Conservation (phyloP, 2,113 vertebrate genomes). For the Chascanopsetta lugubris region DNA sequence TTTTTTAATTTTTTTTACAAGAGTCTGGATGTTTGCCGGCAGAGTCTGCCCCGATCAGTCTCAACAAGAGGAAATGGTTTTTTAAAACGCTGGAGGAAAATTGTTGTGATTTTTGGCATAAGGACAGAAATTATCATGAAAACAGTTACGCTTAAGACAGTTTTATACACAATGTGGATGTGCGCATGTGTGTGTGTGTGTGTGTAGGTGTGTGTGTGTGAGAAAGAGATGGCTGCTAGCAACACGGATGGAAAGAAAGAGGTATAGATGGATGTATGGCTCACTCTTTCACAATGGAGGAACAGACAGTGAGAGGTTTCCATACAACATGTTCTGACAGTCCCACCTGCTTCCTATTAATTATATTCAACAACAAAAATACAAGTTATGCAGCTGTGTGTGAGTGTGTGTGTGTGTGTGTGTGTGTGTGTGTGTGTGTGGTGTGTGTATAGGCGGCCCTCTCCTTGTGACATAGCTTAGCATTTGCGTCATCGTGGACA, state of each 20-base stretch:
- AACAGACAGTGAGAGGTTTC: slow-evolving; percentile 58
- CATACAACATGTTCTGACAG: slow-evolving; percentile 72
- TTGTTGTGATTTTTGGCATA: slow-evolving; percentile 1
- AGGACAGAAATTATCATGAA: slow-evolving; percentile 7
- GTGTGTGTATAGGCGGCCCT: slow-evolving; percentile 35
- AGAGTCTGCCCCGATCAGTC: neutral
- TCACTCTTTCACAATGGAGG: slow-evolving; percentile 37
- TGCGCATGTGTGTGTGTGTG: neutral
- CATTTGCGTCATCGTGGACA: slow-evolving; percentile 48
- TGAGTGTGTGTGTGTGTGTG: too few relatives aligned
- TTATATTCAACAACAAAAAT: slow-evolving; percentile 67
- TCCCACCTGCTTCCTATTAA: slow-evolving; percentile 69
- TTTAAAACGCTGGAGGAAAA: slow-evolving; percentile 5
- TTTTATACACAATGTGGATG: slow-evolving; percentile 6
- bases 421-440: too few relatives aligned
- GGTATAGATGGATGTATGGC: slow-evolving; percentile 30
- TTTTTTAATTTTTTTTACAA: neutral
- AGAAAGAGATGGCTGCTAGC: too few relatives aligned
- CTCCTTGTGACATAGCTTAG: slow-evolving; percentile 63
- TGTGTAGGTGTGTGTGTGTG: neutral
- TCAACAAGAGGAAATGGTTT: slow-evolving; percentile 12
- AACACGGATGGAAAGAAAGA: slow-evolving; percentile 9
- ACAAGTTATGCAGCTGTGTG: slow-evolving; percentile 56
- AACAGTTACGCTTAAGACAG: slow-evolving; percentile 2
- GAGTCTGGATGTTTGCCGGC: neutral